These are phyloP conservation scores for Uria aalge DNA, from an alignment of 2,113 vertebrate genomes.

Conservation along the genomic window DNA sequence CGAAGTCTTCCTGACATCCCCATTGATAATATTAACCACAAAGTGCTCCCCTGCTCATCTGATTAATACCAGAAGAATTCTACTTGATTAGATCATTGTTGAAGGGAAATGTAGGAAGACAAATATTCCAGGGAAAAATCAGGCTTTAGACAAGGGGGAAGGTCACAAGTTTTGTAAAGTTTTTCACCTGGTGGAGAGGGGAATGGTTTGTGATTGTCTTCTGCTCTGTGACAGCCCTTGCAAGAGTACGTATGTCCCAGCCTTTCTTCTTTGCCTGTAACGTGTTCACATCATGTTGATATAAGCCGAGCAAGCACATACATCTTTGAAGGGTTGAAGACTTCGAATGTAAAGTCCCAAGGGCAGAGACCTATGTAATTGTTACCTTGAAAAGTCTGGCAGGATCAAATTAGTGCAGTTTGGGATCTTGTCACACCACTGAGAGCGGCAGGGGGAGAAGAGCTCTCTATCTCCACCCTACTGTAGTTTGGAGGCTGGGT, in stretches of 20 bases:
- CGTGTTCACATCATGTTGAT: not conserved
- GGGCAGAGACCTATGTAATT: not conserved
- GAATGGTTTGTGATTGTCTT: not conserved
- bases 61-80: conserved; percentile 49
- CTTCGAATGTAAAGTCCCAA: not conserved
- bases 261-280: not conserved
- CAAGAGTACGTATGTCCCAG: not conserved
- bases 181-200: not conserved
- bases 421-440: not conserved
- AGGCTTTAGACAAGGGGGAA: not conserved
- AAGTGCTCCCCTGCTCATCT: conserved; percentile 13
- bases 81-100: conserved; percentile 25
- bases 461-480: not conserved
- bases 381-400: not conserved
- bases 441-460: not conserved
- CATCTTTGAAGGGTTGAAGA: not conserved
- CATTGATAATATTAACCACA: conserved; percentile 42
- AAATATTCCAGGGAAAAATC: not conserved
- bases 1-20: conserved; percentile 26
- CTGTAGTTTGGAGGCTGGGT: not conserved
- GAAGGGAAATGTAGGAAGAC: not conserved
- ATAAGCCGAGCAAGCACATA: not conserved
- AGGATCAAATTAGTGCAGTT: not conserved
- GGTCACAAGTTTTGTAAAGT: not conserved
- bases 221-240: not conserved